Evolutionary conservation across 2,113 vertebrate species (phyloP).

Genomic region (Spizaetus ornatus): DNA sequence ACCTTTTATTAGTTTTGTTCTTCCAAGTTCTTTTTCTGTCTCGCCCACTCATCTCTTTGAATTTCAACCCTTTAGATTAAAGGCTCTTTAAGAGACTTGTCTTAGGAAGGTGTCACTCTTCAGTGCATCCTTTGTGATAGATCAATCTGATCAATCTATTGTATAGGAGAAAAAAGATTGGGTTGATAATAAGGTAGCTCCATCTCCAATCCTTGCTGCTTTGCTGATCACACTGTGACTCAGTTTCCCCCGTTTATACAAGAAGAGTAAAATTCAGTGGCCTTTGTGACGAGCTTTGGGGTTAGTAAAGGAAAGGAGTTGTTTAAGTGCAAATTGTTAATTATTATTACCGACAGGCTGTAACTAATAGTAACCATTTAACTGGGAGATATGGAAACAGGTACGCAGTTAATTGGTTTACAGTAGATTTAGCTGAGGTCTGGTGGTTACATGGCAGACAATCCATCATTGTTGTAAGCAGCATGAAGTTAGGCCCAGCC

Average conservation of each 20-base stretch:
- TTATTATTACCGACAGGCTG: not conserved
- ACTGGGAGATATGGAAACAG: slow-evolving; percentile 8
- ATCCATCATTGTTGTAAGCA: slow-evolving; percentile 55
- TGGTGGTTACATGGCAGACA: slow-evolving; percentile 23
- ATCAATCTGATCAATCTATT: not conserved
- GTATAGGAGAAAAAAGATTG: not conserved
- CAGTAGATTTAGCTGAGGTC: slow-evolving; percentile 52
- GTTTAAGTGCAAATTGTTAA: not conserved
- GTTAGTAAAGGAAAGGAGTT: not conserved
- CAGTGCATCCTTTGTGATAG: not conserved
- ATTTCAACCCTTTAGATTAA: not conserved
- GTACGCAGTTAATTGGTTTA: slow-evolving; percentile 52
- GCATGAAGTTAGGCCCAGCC: not conserved
- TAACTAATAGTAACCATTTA: slow-evolving; percentile 48
- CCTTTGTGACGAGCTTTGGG: not conserved
- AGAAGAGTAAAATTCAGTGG: not conserved
- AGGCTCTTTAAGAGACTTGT: not conserved
- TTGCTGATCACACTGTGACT: not conserved
- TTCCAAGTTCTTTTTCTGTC: not conserved
- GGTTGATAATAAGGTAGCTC: not conserved
- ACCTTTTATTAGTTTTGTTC: not conserved
- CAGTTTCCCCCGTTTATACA: not conserved
- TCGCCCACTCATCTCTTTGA: not conserved
- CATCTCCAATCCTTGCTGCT: not conserved
- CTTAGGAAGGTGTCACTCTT: not conserved